A percentile compares a stretch with the other conserved stretches of the same genome.
These are phyloP conservation scores for Lagopus leucura DNA, from an alignment of 2,113 vertebrate genomes.

Conservation along the genomic window DNA sequence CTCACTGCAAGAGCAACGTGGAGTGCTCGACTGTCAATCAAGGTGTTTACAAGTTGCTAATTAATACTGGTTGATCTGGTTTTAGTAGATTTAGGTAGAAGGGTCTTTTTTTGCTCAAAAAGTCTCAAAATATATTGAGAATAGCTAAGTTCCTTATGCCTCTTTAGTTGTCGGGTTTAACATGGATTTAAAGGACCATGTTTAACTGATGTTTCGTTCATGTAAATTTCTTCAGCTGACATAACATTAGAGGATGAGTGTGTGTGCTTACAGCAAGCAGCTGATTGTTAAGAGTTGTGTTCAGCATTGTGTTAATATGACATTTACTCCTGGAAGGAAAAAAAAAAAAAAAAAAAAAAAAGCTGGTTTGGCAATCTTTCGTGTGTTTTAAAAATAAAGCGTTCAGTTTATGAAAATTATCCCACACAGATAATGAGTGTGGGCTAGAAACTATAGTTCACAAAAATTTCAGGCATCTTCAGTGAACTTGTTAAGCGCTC, in stretches of 20 bases:
- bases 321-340: background rate
- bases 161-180: background rate
- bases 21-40: background rate
- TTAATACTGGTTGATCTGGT: background rate
- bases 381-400: background rate
- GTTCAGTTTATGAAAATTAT: background rate
- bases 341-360: background rate
- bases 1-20: background rate
- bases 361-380: background rate
- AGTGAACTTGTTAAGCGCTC: background rate
- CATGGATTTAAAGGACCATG: background rate
- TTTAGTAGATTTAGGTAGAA: background rate
- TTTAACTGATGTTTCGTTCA: background rate
- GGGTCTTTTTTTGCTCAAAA: background rate
- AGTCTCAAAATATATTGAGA: background rate
- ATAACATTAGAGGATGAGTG: background rate
- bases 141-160: background rate
- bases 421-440: background rate
- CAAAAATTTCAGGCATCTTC: background rate
- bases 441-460: background rate
- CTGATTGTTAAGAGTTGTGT: background rate
- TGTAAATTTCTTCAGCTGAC: background rate
- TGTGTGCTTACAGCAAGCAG: background rate
- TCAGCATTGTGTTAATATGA: background rate
- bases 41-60: background rate